A percentile compares a stretch with the other conserved stretches of the same genome.
phyloP scores from a whole-genome alignment of 1,140 invertebrate genomes.

The Heterodera carotae region DNA sequence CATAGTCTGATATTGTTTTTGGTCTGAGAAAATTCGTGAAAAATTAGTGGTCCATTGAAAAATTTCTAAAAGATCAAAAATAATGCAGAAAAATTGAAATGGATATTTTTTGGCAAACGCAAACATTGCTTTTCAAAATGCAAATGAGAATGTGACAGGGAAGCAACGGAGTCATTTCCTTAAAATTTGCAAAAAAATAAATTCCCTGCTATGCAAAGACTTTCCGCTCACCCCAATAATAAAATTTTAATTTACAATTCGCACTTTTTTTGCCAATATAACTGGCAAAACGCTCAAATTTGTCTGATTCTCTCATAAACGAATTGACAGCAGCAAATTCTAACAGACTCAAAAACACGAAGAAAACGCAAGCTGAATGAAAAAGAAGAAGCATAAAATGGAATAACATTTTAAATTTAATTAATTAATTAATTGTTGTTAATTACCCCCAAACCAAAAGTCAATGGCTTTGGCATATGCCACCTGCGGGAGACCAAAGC shows the following conservation, averaged over 20 bases:
- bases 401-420: background rate
- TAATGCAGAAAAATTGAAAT: too few species aligned
- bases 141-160: too few species aligned
- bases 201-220: too few species aligned
- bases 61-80: too few species aligned
- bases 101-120: too few species aligned
- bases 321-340: constrained; percentile 62
- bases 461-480: constrained; percentile 52
- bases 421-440: background rate
- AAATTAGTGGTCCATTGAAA: too few species aligned
- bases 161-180: too few species aligned
- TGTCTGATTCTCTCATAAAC: constrained; percentile 62
- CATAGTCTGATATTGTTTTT: too few species aligned
- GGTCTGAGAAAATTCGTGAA: too few species aligned
- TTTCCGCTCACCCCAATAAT: too few species aligned
- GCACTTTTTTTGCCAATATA: constrained; percentile 36
- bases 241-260: background rate
- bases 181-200: too few species aligned
- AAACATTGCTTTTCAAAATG: too few species aligned
- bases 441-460: constrained; percentile 51
- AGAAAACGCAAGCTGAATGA: constrained; percentile 58
- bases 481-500: constrained; percentile 54
- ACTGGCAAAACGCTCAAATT: constrained; percentile 57
- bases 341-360: constrained; percentile 59
- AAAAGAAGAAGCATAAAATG: background rate